A percentile compares a stretch with the other conserved stretches of the same genome.
Evolutionary conservation across 2,888 invertebrate genomes (phyloP).

Genomic region (Microctonus brassicae): DNA sequence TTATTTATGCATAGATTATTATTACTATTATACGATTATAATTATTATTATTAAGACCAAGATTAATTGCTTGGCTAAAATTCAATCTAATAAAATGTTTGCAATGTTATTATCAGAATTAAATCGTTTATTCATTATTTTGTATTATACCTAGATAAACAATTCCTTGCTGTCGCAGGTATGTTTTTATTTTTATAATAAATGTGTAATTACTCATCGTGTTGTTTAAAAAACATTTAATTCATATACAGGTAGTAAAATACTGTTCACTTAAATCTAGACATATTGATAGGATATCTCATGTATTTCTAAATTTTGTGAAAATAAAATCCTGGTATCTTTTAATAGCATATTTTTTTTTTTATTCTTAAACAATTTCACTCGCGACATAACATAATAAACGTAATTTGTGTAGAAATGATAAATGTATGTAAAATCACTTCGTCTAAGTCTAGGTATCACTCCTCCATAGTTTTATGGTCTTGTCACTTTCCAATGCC

Average conservation of each 20-base stretch:
- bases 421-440: conserved; percentile 31
- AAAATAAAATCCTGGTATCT: conserved; percentile 47
- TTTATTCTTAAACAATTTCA: conserved; percentile 36
- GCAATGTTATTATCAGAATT: conserved; percentile 49
- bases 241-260: conserved; percentile 20
- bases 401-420: conserved; percentile 48
- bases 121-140: conserved; percentile 6
- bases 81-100: conserved; percentile 57
- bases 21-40: conserved; percentile 11
- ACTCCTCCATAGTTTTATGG: conserved; percentile 99
- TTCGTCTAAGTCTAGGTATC: conserved; percentile 80
- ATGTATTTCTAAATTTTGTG: conserved; percentile 39
- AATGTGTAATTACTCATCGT: conserved; percentile 6
- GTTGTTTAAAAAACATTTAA: not conserved
- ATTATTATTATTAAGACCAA: conserved; percentile 31
- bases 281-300: conserved; percentile 36
- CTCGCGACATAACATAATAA: conserved; percentile 12
- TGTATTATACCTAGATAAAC: not conserved
- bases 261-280: conserved; percentile 17
- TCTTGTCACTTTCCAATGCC: conserved; percentile 98
- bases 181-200: not conserved
- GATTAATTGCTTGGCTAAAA: conserved; percentile 61
- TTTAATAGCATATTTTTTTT: conserved; percentile 43
- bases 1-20: conserved; percentile 53
- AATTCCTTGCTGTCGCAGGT: not conserved